Conservation (phyloP, 2,113 vertebrate genomes). For the Oncorhynchus masou region DNA sequence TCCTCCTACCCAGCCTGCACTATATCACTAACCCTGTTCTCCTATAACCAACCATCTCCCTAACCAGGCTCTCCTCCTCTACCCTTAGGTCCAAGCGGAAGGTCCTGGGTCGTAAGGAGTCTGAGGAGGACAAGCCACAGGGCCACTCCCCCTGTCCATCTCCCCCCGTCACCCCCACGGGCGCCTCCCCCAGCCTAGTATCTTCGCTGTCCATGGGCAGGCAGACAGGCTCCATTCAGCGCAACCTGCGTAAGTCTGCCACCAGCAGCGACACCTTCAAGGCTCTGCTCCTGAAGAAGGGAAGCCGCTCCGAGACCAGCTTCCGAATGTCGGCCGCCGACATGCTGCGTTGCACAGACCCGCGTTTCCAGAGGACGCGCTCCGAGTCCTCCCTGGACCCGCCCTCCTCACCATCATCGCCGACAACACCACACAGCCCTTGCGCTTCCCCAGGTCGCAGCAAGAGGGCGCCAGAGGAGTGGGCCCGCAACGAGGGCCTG, state of each 20-base stretch:
- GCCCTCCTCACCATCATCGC: slow-evolving; percentile 33
- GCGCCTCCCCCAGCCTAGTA: slow-evolving; percentile 64
- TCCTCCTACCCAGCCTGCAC: not conserved
- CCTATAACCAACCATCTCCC: not conserved
- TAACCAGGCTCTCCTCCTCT: slow-evolving; percentile 7
- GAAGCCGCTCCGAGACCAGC: slow-evolving; percentile 87
- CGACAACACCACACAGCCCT: slow-evolving; percentile 68
- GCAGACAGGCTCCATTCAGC: slow-evolving; percentile 87
- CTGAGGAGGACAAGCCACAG: slow-evolving; percentile 84
- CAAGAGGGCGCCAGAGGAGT: slow-evolving; percentile 82
- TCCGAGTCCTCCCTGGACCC: slow-evolving; percentile 68
- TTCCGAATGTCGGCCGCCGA: slow-evolving; percentile 94
- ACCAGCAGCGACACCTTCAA: slow-evolving; percentile 98
- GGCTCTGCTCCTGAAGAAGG: slow-evolving; percentile 95
- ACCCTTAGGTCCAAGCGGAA: slow-evolving; percentile 90
- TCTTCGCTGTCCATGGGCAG: slow-evolving; percentile 68
- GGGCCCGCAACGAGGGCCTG: slow-evolving; percentile 84
- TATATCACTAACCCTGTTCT: not conserved
- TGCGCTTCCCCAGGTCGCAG: slow-evolving; percentile 71
- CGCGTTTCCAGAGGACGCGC: slow-evolving; percentile 80
- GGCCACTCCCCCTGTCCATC: slow-evolving; percentile 81
- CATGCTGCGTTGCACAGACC: slow-evolving; percentile 93
- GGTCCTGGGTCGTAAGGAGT: slow-evolving; percentile 93
- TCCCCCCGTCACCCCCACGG: slow-evolving; percentile 86
- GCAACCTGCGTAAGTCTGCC: slow-evolving; percentile 86